Evolutionary conservation across 2,113 vertebrate species (phyloP), one percentile per base, ranked within the genome.

Genomic region (Poeciliopsis occidentalis): DNA sequence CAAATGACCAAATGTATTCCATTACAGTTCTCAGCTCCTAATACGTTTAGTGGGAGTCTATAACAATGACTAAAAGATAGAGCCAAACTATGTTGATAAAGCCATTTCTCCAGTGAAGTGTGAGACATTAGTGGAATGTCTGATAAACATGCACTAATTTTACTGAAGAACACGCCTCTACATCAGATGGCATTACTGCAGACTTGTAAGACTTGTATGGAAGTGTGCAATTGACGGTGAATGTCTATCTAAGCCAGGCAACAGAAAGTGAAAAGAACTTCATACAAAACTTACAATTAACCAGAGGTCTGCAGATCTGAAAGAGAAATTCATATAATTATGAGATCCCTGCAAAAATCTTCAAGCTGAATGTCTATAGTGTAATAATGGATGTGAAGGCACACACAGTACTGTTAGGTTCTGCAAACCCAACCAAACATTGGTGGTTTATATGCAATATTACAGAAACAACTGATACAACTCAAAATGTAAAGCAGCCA

Each of bases 321-420:
- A 15, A 47, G 13, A 47, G 13, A 47, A 47, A 22, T 47, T 22
- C 44, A 7, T 47, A 17, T 47, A 26, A 26, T 44, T 12, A 86
- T 82, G 81, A 70, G 67, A 77, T 89, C 79, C 84, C 82, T 90
- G 85, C 84, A 80, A 37, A 71, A 60, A 71, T 57, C 78, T 77
- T 80, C 75, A 47, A 31, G 72, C 66, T 72, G 60, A 79, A 64
- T 75, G 54, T 82, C 66, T 83, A 51, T 8, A 73, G 30, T 78
- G 71, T 60, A 30, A 54, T 67, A 29, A 77, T 73, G 78, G 27
- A 83, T 79, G 86, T 85, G 89, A 90, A 89, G 87, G 84, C 90
- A 89, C 88, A 87, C 71, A 85, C 83, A 82, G 85, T 74, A 79
- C 73, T 60, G 67, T 76, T 64, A 68, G 54, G 26, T 51, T 60